Conservation (phyloP, 2,888 invertebrate genomes). For the Apotomis betuletana region DNA sequence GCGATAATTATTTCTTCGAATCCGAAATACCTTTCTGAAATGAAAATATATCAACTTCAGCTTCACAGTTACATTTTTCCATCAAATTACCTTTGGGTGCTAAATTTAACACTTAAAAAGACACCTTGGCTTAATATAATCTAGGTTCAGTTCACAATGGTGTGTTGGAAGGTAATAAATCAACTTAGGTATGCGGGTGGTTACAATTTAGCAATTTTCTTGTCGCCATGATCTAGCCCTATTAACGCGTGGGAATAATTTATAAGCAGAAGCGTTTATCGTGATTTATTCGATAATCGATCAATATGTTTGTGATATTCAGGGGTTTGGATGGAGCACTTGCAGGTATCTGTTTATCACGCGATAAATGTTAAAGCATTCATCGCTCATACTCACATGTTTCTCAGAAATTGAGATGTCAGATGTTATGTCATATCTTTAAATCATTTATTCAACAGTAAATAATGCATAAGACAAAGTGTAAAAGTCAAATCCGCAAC, state of each 20-base stretch:
- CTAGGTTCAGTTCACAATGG: constrained; percentile 36
- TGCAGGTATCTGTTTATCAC: no score
- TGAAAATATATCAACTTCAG: constrained; percentile 65
- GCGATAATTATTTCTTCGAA: constrained; percentile 49
- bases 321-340: background rate
- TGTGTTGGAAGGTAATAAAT: constrained; percentile 56
- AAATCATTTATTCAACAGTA: no score
- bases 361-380: no score
- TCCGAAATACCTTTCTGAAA: constrained; percentile 52
- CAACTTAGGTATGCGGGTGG: constrained; percentile 66
- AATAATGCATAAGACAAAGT: no score
- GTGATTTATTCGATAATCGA: constrained; percentile 27
- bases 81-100: constrained; percentile 48
- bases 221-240: constrained; percentile 60
- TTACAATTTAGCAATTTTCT: constrained; percentile 75
- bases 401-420: no score
- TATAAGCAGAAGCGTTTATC: constrained; percentile 31
- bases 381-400: no score
- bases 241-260: constrained; percentile 40
- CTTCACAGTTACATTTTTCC: constrained; percentile 59
- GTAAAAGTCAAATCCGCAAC: no score
- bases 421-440: no score
- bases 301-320: background rate
- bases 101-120: background rate
- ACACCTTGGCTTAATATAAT: background rate